Evolutionary conservation across 2,113 vertebrate species (phyloP).

Genomic region (Pseudonaja textilis): DNA sequence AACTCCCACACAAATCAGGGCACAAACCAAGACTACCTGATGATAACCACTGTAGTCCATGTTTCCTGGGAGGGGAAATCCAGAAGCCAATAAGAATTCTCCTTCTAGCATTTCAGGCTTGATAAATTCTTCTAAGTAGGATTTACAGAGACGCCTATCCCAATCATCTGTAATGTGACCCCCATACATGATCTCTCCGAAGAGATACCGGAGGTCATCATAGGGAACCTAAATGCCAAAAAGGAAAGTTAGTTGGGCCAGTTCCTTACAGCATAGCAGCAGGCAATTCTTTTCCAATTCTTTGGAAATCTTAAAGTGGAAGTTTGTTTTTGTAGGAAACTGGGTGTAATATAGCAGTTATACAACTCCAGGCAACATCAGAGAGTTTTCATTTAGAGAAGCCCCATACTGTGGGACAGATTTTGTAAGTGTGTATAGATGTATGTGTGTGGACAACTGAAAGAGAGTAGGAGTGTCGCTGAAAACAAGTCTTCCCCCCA

Average conservation of each 20-base stretch:
- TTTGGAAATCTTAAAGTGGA: background rate
- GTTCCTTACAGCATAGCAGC: background rate
- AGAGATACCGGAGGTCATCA: slow-evolving; percentile 90
- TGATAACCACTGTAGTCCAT: slow-evolving; percentile 90
- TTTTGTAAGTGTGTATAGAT: background rate
- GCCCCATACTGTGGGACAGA: background rate
- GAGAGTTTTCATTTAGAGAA: slow-evolving; percentile 15
- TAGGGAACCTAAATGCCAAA: slow-evolving; percentile 82
- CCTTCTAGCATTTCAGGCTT: slow-evolving; percentile 91
- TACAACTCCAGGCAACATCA: background rate
- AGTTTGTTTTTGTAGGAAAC: background rate
- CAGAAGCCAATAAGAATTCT: slow-evolving; percentile 82
- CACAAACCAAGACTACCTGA: slow-evolving; percentile 70
- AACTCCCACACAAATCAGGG: background rate
- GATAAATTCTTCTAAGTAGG: slow-evolving; percentile 91
- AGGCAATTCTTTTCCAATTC: no score
- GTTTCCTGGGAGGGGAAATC: slow-evolving; percentile 86
- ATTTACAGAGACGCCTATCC: slow-evolving; percentile 90
- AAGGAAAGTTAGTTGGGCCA: accelerated
- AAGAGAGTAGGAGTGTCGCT: slow-evolving; percentile 2
- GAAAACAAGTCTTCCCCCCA: slow-evolving; percentile 4
- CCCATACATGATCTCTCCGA: slow-evolving; percentile 97
- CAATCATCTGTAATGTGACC: slow-evolving; percentile 96
- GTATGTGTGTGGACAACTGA: background rate
- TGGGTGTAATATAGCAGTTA: background rate